Evolutionary conservation across 2,888 invertebrate genomes (phyloP).

Genomic region (Petrolisthes cinctipes): DNA sequence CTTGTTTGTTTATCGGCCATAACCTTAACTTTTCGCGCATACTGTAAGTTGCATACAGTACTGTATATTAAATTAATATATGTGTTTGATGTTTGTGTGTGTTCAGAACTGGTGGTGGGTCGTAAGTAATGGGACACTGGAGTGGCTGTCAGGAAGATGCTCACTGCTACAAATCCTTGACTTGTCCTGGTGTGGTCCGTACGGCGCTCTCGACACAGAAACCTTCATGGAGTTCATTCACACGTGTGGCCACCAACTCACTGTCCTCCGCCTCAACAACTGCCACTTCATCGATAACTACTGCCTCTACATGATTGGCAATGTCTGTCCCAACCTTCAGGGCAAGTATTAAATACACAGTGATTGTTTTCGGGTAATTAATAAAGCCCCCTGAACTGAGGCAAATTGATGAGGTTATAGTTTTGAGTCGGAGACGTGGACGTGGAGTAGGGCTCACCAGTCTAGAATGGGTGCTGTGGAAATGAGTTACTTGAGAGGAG

Average conservation of each 20-base stretch:
- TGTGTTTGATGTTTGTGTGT: not conserved
- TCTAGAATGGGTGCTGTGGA: no score
- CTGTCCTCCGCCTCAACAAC: conserved; percentile 52
- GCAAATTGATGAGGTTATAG: no score
- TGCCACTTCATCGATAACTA: conserved; percentile 65
- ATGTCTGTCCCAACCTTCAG: conserved; percentile 55
- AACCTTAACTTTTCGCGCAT: no score
- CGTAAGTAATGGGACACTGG: conserved; percentile 46
- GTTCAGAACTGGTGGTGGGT: conserved; percentile 62
- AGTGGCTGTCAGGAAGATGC: conserved; percentile 36
- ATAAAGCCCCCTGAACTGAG: no score
- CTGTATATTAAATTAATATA: no score
- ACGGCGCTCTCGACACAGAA: conserved; percentile 50
- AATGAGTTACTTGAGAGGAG: no score
- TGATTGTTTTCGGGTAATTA: not conserved
- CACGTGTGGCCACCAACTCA: conserved; percentile 56
- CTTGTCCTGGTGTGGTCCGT: conserved; percentile 64
- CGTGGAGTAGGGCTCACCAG: no score
- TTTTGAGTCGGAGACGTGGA: no score
- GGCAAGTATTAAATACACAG: conserved; percentile 21
- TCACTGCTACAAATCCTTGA: conserved; percentile 53
- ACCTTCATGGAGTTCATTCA: conserved; percentile 64
- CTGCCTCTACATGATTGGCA: conserved; percentile 63
- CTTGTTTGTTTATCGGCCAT: no score
- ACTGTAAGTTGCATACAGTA: no score